Evolutionary conservation across 2,797 vertebrate genomes (phyloP), one percentile per base, ranked within the genome.

Genomic region (Arctocebus calabarensis): DNA sequence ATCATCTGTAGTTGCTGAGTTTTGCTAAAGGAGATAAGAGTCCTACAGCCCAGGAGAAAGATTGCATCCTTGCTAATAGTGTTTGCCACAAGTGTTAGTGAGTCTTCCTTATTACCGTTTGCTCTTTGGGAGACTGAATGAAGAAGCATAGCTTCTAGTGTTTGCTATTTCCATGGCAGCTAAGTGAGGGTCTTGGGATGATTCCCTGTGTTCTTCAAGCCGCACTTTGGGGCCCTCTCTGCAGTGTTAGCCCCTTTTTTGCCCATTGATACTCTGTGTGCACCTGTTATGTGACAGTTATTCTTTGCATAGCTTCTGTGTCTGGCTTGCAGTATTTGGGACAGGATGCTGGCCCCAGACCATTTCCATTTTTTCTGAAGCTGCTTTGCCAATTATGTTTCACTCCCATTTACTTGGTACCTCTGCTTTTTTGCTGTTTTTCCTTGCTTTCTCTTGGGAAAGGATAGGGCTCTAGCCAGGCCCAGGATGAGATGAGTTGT

Each of bases 111-210:
- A 37, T 88, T 91, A 84, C 78, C 71, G 52, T 89, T 94, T 95
- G 85, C 59, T 62, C 48, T 97, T 97, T 4, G 34, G 95, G 87
- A 95, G 79, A 90, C 95, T 94, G 64, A 94, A 64, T 1, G 91
- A 97, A 97, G 95, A 97, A 97, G 95, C 95, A 96, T 96, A 97
- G 88, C 95, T 95, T 96, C 94, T 81, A 82, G 95, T 97, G 86
- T 97, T 97, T 92, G 96, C 91, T 95, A 57, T 97, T 93, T 92
- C 82, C 57, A 77, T 93, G 97, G 97, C 97, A 97, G 97, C 96
- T 97, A 96, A 91, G 62, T 93, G 91, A 96, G 96, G 94, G 88
- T 96, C 83, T 94, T 79, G 74, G 94, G 93, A 71, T 78, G 62
- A 96, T 61, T 91, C 57, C 59, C 81, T 93, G 19, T 96, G 83